Evolutionary conservation across 2,797 vertebrate species (phyloP), one percentile per base, ranked within the genome.

Genomic region (Spinus olivaceus): DNA sequence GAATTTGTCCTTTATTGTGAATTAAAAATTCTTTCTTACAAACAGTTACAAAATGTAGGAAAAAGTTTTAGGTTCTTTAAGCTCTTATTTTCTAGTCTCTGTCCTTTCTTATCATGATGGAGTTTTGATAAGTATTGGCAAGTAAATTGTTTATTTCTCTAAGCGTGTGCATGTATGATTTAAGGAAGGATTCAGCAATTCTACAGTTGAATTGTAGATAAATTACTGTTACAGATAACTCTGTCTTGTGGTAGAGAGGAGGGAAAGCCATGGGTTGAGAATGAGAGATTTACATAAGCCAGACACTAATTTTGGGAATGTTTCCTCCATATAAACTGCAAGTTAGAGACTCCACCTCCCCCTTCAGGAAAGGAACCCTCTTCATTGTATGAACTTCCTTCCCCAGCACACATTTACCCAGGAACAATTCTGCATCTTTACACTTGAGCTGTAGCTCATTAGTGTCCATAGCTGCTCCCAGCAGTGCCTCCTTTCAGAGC

Each of bases 1-100:
- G 81, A 61, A 83, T 97, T 98, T 98, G 95, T 97, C 94, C 94
- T 97, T 97, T 97, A 86, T 96, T 95, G 51, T 81, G 89, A 92
- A 95, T 54, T 86, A 64, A 95, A 96, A 92, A 84, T 72, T 83
- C 23, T 82, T 76, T 88, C 49, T 76, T 81, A 32, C 10, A 44
- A 79, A 56, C 22, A 74, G 27, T 81, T 79, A n/a, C 4, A 33
- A 65, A 88, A 89, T 42, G 28, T 63, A 39, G 1, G 37, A 95
- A 85, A 23, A 88, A n/a, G 89, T 92, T 88, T 74, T 50, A 57
- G 8, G 28, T 92, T 88, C 60, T 93, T 80, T 73, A 71, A 70
- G 32, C 18, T 70, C 23, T 16, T 28, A 1, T 90, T 89, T 69
- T 72, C 44, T 64, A 41, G 4, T 35, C 16, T 72, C 7, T 67